Conservation (phyloP, 2,797 vertebrate genomes). For the Catostomus latipinnis region DNA sequence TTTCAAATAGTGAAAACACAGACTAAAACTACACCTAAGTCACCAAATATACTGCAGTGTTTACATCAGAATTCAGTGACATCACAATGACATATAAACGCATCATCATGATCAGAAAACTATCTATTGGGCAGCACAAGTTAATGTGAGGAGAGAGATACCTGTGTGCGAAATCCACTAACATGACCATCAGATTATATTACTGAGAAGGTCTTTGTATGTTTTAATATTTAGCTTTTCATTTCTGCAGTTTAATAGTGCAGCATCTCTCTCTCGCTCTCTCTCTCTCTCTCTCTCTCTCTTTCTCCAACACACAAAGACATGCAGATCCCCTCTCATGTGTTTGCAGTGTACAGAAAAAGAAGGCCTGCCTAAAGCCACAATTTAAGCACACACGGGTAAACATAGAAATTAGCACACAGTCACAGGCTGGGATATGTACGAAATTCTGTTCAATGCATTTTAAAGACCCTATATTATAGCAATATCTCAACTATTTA, state of each 20-base stretch:
- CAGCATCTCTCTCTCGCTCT: no score
- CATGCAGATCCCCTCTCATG: neutral
- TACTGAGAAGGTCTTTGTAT: neutral
- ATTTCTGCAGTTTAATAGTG: neutral
- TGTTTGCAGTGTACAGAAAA: neutral
- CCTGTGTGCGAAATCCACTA: neutral
- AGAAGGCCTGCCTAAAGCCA: slow-evolving; percentile 45
- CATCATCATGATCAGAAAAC: neutral
- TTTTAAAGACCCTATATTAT: neutral
- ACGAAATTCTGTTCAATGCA: neutral
- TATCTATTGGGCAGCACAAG: neutral
- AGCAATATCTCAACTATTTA: neutral
- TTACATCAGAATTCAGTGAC: neutral
- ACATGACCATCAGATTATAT: neutral
- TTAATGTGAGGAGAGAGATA: neutral
- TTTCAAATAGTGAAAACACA: neutral
- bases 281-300: no score
- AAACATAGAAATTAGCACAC: slow-evolving; percentile 38
- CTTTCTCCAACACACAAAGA: neutral
- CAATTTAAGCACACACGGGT: slow-evolving; percentile 41
- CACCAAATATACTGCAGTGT: neutral
- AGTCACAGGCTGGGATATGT: slow-evolving; percentile 5
- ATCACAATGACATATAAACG: neutral
- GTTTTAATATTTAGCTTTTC: neutral
- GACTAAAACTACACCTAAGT: neutral